These are phyloP conservation scores for Mimumesa dahlbomi DNA, from an alignment of 2,888 invertebrate species.

Conservation along the genomic window DNA sequence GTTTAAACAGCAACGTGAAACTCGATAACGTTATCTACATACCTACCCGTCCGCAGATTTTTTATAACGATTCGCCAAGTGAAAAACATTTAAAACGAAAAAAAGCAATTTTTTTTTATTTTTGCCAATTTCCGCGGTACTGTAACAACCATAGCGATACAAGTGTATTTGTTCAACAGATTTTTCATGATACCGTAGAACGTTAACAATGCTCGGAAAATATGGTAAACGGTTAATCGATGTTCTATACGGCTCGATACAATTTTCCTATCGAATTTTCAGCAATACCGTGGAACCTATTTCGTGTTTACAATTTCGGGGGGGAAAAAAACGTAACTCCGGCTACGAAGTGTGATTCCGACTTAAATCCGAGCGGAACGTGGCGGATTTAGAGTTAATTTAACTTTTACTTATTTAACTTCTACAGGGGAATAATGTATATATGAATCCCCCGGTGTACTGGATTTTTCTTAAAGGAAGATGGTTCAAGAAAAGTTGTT, in stretches of 20 bases:
- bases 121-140: too few relatives aligned
- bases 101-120: too few relatives aligned
- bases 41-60: too few relatives aligned
- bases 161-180: too few relatives aligned
- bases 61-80: too few relatives aligned
- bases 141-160: too few relatives aligned
- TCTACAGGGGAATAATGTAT: constrained; percentile 57
- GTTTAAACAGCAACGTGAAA: too few relatives aligned
- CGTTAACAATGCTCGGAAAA: too few relatives aligned
- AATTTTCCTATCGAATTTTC: constrained; percentile 16
- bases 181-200: too few relatives aligned
- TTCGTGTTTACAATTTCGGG: constrained; percentile 33
- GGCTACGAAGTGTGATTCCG: constrained; percentile 34
- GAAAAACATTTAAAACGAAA: too few relatives aligned
- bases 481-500: constrained; percentile 26
- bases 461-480: constrained; percentile 15
- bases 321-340: constrained; percentile 18
- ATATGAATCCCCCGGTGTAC: constrained; percentile 37
- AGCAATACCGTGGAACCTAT: constrained; percentile 5
- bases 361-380: constrained; percentile 36
- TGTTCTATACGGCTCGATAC: neutral
- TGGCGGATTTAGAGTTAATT: constrained; percentile 59
- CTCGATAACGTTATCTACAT: too few relatives aligned
- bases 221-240: too few relatives aligned
- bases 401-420: constrained; percentile 64